These are phyloP conservation scores for Monoplex corrugatus DNA, from an alignment of 2,888 invertebrate genomes.

Conservation along the genomic window DNA sequence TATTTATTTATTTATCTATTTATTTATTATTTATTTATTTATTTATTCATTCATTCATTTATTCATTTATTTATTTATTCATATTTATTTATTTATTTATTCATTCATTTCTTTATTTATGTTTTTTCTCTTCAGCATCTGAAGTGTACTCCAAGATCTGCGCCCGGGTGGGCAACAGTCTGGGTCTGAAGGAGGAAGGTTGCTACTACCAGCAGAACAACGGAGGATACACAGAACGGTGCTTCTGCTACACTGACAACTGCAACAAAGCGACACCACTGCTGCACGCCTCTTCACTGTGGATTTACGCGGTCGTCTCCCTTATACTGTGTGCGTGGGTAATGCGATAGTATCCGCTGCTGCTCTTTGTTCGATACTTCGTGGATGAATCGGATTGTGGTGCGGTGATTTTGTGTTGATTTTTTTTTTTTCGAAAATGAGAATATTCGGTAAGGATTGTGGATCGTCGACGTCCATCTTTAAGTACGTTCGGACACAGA, in stretches of 20 bases:
- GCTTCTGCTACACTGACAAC: slow-evolving; percentile 66
- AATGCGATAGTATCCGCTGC: not conserved
- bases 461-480: no score
- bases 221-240: slow-evolving; percentile 67
- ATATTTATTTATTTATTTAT: not conserved
- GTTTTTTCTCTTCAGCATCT: slow-evolving; percentile 58
- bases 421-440: no score
- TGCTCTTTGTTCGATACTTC: not conserved
- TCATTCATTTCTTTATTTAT: not conserved
- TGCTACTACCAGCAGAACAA: slow-evolving; percentile 66
- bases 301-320: slow-evolving; percentile 29
- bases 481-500: not conserved
- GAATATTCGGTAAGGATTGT: no score
- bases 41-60: not conserved
- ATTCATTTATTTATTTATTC: not conserved
- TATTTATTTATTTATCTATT: not conserved
- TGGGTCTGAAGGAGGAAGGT: slow-evolving; percentile 55
- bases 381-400: no score
- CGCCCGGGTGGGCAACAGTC: slow-evolving; percentile 57
- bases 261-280: slow-evolving; percentile 61
- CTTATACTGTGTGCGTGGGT: not conserved
- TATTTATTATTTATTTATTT: not conserved
- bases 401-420: no score
- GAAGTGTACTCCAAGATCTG: slow-evolving; percentile 65
- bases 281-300: slow-evolving; percentile 23